Base-by-base conservation (phyloP, 2,113 vertebrate species). In the Gasterosteus aculeatus region DNA sequence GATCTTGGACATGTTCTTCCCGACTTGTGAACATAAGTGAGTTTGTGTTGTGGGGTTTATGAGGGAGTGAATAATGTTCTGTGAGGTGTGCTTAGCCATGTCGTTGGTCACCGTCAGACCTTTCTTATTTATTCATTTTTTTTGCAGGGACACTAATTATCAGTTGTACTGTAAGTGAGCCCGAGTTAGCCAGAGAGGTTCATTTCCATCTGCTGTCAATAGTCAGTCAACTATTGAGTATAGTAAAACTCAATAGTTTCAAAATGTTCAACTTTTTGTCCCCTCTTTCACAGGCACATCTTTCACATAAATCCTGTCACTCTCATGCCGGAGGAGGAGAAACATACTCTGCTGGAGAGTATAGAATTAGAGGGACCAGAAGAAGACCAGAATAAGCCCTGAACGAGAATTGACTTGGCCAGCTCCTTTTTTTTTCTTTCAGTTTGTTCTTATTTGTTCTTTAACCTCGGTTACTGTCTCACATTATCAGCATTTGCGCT, bases 1-100 rank as follows among this genome's bases (percentile, higher is more conserved):
- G 86, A 87, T 96, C 72, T 83, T 99, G 80, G 97, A 96, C 82
- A 6, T 96, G 59, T 87, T 98, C 78, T 96, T 95, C 71, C 97
- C 97, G 41, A 81, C 93, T 11, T 95, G 93, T 84, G 95, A 97
- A 91, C 94, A 94, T 67, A 97, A 95, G 97, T 98, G 92, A 94
- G 95, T 94, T 33, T 59, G 14, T 11, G 66, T 15, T 0, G 39
- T 7, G 4, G 29, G 6, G 62, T 39, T 26, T 44, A 16, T 19
- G 26, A 46, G n/a, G 14, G 7, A 68, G 42, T 9, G 29, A 19
- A 49, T 73, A 2, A 15, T 16, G 4, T 22, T 18, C 42, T 53
- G 49, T 10, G 33, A 58, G 14, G 12, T 38, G 19, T 38, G 7
- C 2, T n/a, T 26, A 38, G 29, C 39, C 2, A 5, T 16, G 15